Percentiles rank a stretch among this genome's conserved stretches.
Evolutionary conservation across 2,113 vertebrate species (phyloP).

Genomic region (Lasiurus cinereus): DNA sequence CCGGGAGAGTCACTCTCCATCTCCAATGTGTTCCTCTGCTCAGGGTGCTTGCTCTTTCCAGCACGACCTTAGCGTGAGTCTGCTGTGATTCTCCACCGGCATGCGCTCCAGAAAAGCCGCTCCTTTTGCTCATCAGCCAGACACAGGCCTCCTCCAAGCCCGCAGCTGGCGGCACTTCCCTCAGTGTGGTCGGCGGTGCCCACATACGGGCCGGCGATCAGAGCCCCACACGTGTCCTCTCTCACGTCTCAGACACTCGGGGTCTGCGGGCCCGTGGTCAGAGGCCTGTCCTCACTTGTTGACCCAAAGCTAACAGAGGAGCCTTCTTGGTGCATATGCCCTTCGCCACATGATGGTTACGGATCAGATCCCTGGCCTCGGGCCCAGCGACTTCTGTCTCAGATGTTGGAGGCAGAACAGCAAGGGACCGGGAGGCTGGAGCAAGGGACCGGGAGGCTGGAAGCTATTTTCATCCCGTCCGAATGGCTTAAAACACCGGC

Average conservation of each 20-base stretch:
- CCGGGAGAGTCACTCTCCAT: neutral
- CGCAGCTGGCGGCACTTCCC: neutral
- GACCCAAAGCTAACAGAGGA: constrained; percentile 73
- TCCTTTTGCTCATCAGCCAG: neutral
- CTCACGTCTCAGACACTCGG: constrained; percentile 20
- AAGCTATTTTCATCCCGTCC: constrained; percentile 83
- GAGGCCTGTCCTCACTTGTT: constrained; percentile 18
- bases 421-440: neutral
- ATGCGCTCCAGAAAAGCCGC: neutral
- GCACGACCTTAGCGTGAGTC: neutral
- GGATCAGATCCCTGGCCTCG: neutral
- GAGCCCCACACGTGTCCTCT: constrained; percentile 29
- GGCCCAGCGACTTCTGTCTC: constrained; percentile 46
- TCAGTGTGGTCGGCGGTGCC: neutral
- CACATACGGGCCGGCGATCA: neutral
- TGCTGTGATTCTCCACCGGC: neutral
- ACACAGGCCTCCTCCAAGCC: neutral
- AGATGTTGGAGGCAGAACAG: constrained; percentile 58
- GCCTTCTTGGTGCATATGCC: neutral
- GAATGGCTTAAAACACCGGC: constrained; percentile 78
- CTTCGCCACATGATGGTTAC: constrained; percentile 45
- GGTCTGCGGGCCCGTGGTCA: neutral
- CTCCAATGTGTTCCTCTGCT: neutral
- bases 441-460: neutral
- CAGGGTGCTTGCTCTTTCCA: neutral